phyloP scores from a whole-genome alignment of 2,113 vertebrate genomes.

The Ailuropoda melanoleuca region DNA sequence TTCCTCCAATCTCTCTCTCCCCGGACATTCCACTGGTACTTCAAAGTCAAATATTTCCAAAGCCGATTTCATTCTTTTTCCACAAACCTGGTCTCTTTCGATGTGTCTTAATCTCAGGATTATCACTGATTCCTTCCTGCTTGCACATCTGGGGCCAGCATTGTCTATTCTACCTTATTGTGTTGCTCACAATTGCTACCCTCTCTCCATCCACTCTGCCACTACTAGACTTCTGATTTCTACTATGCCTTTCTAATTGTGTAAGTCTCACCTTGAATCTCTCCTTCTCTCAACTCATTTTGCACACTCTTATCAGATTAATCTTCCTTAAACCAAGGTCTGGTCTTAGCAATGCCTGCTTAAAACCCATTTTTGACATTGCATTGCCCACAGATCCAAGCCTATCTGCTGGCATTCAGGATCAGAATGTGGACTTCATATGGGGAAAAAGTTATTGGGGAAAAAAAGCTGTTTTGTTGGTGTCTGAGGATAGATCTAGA shows the following conservation, averaged over 20 bases:
- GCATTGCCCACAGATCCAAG: not conserved
- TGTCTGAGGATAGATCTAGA: not conserved
- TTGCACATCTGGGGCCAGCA: not conserved
- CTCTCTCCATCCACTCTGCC: not conserved
- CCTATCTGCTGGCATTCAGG: not conserved
- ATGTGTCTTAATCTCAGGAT: not conserved
- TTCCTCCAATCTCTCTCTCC: not conserved
- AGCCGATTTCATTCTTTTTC: not conserved
- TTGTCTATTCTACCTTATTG: not conserved
- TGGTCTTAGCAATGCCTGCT: not conserved
- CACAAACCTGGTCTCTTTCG: not conserved
- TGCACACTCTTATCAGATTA: not conserved
- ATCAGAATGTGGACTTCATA: not conserved
- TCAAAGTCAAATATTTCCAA: constrained; percentile 11
- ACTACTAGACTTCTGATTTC: not conserved
- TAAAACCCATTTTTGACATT: not conserved
- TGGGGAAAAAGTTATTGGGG: not conserved
- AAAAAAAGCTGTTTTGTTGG: not conserved
- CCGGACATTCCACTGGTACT: not conserved
- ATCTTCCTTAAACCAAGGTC: not conserved
- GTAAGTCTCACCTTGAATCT: not conserved
- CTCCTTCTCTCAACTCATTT: not conserved
- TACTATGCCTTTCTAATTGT: not conserved
- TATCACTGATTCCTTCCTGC: not conserved
- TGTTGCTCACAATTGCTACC: not conserved